Base-by-base conservation (phyloP, 2,113 vertebrate genomes). In the Progne subis region DNA sequence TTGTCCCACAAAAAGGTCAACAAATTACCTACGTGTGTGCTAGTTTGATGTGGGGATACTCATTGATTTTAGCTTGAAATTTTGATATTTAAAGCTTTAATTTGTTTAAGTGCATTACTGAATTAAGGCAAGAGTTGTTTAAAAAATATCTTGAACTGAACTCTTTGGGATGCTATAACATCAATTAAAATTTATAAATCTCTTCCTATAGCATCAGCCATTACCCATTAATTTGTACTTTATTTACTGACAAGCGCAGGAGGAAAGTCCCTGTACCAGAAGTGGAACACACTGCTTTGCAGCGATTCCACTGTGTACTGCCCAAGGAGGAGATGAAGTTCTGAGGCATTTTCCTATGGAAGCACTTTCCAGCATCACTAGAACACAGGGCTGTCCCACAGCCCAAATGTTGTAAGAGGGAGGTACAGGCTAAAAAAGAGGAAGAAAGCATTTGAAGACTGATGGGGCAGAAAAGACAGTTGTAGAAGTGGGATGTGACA, bases 31-130 rank as follows among this genome's bases (percentile, higher is more conserved):
- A 49, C 0, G 4, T 0, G 0, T 39, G 26, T 83, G 20, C 21
- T 77, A 41, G 9, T 61, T 90, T 80, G 55, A 37, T 69, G 12
- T 50, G 26, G 80, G 67, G 28, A 29, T 61, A 23, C 14, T 69
- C 9, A 90, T 4, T 78, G 68, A 92, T 90, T 95, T 86, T 80
- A 86, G 50, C 34, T 91, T 90, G 70, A 90, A 75, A 21, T 77
- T 74, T 63, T 63, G 41, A 47, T 64, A 32, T 89, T 82, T 78
- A 70, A 78, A 64, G 52, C 17, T 56, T 90, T 80, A 59, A 63
- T 86, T 90, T 91, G 6, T 70, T 91, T 77, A 92, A 91, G 92
- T 95, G 43, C 50, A 47, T 94, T 79, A 60, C 39, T 90, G 85
- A 95, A 83, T 50, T 59, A 85, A 82, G 14, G 61, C 84, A 93